Conservation (phyloP, 2,113 vertebrate species). For the Malurus alboscapulatus region DNA sequence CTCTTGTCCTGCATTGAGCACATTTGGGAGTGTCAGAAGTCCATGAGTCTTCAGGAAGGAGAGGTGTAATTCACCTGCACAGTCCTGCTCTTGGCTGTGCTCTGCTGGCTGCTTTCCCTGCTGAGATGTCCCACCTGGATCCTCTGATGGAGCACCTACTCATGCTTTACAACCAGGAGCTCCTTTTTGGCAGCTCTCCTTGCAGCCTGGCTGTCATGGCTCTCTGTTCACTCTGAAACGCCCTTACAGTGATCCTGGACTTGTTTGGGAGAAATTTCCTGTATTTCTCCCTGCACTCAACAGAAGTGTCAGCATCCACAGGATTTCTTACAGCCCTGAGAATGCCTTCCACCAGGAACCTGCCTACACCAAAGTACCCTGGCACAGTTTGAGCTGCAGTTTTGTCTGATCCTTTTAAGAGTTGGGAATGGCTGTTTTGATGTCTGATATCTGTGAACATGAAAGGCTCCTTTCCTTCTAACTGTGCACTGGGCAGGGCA, state of each 20-base stretch:
- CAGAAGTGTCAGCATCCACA: neutral
- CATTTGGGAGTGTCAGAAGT: neutral
- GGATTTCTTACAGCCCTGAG: neutral
- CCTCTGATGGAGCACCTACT: neutral
- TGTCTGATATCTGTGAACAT: constrained; percentile 60
- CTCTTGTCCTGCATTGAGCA: neutral
- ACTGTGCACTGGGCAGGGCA: constrained; percentile 48
- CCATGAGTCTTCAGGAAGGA: neutral
- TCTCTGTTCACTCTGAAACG: neutral
- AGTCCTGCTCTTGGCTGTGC: neutral
- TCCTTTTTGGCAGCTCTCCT: neutral
- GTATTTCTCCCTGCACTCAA: neutral
- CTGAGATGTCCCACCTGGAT: neutral
- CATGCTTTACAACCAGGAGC: neutral
- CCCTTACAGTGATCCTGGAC: neutral
- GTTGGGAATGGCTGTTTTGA: constrained; percentile 67
- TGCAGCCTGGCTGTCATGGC: neutral
- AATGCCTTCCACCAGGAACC: neutral
- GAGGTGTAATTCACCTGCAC: neutral
- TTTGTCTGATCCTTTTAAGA: constrained; percentile 64
- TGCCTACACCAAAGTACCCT: constrained; percentile 23
- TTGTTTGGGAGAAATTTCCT: neutral
- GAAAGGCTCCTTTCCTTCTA: constrained; percentile 51
- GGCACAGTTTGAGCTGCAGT: constrained; percentile 55
- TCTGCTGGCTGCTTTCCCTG: neutral